Conservation (phyloP, 2,797 vertebrate species). For the Halcyon leucocephala region DNA sequence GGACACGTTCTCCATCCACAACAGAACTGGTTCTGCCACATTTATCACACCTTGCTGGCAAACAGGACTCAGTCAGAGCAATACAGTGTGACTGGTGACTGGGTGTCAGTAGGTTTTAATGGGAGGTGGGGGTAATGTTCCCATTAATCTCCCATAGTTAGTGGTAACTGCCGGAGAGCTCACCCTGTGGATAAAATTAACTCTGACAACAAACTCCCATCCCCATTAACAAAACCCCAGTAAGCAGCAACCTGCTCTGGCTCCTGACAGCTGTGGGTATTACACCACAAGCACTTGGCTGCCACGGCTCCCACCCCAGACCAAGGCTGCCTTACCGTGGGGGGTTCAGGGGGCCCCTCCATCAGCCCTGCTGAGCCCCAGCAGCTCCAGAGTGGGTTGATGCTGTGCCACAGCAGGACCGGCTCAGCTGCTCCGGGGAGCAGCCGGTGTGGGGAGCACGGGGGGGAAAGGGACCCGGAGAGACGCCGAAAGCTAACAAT, state of each 20-base stretch:
- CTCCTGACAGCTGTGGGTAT: background rate
- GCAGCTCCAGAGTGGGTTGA: background rate
- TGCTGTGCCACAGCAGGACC: background rate
- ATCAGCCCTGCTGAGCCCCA: background rate
- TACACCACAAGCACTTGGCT: background rate
- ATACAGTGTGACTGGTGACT: background rate
- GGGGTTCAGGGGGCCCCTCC: background rate
- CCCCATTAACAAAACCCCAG: background rate
- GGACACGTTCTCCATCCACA: background rate
- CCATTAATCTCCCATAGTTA: background rate
- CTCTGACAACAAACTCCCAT: background rate
- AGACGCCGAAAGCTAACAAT: constrained; percentile 76
- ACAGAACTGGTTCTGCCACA: background rate
- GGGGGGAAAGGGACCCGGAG: constrained; percentile 31
- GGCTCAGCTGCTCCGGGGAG: background rate
- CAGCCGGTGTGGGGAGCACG: background rate
- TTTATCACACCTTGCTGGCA: background rate
- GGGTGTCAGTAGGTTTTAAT: background rate
- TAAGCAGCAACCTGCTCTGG: background rate
- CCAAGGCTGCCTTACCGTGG: background rate
- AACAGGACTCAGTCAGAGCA: background rate
- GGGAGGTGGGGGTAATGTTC: background rate
- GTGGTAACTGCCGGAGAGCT: background rate
- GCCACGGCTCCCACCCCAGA: accelerated
- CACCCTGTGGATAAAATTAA: background rate